Base-by-base conservation (phyloP, 1,140 invertebrate genomes). In the Papilio polytes region DNA sequence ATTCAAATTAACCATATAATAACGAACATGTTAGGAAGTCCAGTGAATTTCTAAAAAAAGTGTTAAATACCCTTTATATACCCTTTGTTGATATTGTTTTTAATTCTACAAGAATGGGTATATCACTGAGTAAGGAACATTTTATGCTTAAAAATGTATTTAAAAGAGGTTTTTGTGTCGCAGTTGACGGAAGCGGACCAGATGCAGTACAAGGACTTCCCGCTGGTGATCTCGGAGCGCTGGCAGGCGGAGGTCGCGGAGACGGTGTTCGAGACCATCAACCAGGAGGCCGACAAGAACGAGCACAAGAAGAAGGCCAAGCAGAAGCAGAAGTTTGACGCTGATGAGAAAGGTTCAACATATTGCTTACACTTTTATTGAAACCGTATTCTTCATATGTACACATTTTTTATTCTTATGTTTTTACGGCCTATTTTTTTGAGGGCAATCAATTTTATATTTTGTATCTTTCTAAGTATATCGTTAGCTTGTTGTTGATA, bases 241-340 rank as follows among this genome's bases (percentile, higher is more conserved):
- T 99, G 99, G 99, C 99, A 99, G 94, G 97, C 98, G 72, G 99
- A 99, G 96, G 99, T 99, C 2, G 98, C 99, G 3, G 99, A 99
- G 95, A 99, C 99, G 3, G 99, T 99, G 22, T 99, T 99, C 95
- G 99, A 99, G 91, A 98, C 99, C 31, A 98, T 99, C 88, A 99
- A 99, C 94, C 96, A 97, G 86, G 99, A 99, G 95, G 98, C 99
- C 0, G 99, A 99, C 94, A 99, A 99, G 96, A 95, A 98, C 84
- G 99, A 99, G 95, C 97, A 97, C 89, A 99, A 99, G 94, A 98
- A 97, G 89, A 98, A 98, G 91, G 96, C 98, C 31, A 99, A 99
- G 94, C 98, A 99, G 94, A 99, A 99, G 91, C 97, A 98, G 88
- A 97, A 98, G 87, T 99, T 99, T 92, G 98, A 99, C 91, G 97